Evolutionary conservation across 2,888 invertebrate species (phyloP).

Genomic region (Phortica okadai): DNA sequence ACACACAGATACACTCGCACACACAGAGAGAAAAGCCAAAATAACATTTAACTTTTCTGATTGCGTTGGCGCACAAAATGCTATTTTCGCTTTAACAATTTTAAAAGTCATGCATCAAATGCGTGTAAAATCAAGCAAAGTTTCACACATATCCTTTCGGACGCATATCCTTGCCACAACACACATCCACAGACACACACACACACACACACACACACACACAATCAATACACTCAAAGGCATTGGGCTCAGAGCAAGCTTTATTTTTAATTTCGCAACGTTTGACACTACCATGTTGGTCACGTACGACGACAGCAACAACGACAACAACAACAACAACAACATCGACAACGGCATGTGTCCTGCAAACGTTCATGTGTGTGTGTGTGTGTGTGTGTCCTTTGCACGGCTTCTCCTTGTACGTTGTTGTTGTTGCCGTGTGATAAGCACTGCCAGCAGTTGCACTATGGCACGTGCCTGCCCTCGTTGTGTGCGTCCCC

Average conservation of each 20-base stretch:
- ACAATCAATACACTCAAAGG: not conserved
- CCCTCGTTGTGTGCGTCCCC: not conserved
- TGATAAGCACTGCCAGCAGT: conserved; percentile 10
- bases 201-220: conserved; percentile 51
- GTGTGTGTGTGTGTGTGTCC: conserved; percentile 31
- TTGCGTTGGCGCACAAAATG: not conserved
- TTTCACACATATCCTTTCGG: not conserved
- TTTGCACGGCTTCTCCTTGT: conserved; percentile 19
- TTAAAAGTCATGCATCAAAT: not conserved
- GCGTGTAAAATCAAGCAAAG: not conserved
- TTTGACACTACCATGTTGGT: conserved; percentile 58
- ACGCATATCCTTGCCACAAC: conserved; percentile 52
- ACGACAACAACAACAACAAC: conserved; percentile 37
- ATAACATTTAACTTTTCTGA: not conserved
- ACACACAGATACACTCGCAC: not conserved
- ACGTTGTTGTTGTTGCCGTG: conserved; percentile 21
- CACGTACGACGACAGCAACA: conserved; percentile 16
- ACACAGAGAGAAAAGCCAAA: conserved; percentile 30
- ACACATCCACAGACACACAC: conserved; percentile 50
- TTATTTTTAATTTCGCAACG: conserved; percentile 52
- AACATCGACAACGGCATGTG: conserved; percentile 21
- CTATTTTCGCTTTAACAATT: not conserved
- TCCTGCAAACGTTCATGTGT: not conserved
- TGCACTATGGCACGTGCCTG: conserved; percentile 22
- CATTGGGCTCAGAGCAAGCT: conserved; percentile 5